Evolutionary conservation across 1,140 invertebrate species (phyloP).

Genomic region (Physella acuta): DNA sequence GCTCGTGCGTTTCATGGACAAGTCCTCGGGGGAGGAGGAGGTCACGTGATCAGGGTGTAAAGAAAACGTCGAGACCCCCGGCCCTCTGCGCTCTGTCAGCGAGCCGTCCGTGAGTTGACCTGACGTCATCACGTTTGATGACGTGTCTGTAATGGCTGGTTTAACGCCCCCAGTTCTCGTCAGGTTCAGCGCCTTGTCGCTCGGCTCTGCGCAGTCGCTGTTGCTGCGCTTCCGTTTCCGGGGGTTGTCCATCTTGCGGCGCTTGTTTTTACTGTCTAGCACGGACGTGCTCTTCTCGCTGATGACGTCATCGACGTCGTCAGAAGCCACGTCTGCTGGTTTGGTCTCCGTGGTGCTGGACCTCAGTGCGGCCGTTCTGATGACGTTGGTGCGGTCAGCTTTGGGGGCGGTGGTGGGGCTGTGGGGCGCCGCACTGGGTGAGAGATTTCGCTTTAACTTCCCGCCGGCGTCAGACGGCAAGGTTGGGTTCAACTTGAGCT

Average conservation of each 20-base stretch:
- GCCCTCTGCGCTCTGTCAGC: not conserved
- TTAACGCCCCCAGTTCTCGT: not conserved
- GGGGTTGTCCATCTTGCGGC: constrained; percentile 55
- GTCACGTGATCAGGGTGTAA: not conserved
- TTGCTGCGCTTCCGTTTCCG: constrained; percentile 44
- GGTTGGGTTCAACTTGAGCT: too few species aligned
- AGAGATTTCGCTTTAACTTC: not conserved
- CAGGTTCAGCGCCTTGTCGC: constrained; percentile 4
- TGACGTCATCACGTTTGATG: not conserved
- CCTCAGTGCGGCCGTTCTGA: too few species aligned
- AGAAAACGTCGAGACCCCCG: not conserved
- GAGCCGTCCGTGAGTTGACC: too few species aligned
- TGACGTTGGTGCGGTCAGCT: too few species aligned
- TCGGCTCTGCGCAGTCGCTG: not conserved
- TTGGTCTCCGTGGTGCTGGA: too few species aligned
- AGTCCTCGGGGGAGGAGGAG: constrained; percentile 34
- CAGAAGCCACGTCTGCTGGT: too few species aligned
- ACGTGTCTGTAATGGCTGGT: not conserved
- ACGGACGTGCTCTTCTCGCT: not conserved
- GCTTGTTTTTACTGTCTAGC: constrained; percentile 40
- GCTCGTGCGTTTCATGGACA: constrained; percentile 29
- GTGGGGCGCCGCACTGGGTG: too few species aligned
- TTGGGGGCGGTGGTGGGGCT: too few species aligned
- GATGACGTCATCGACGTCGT: too few species aligned
- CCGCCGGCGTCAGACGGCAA: too few species aligned